Evolutionary conservation across 2,113 vertebrate species (phyloP).

Genomic region (Gopherus evgoodei): DNA sequence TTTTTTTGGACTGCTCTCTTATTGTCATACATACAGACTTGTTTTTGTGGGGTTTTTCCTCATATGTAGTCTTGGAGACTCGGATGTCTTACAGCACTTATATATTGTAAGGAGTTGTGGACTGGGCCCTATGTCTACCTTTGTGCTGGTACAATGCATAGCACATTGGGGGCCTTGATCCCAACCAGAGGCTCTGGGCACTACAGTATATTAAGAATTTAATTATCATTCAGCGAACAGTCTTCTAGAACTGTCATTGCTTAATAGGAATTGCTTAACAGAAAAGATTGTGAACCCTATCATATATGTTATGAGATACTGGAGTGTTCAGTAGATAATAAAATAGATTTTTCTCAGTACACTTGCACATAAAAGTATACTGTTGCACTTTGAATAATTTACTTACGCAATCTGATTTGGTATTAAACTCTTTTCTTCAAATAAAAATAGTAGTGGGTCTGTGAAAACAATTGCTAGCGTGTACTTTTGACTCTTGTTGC

Average conservation of each 20-base stretch:
- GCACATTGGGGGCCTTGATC: not conserved
- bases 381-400: not conserved
- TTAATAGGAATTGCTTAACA: not conserved
- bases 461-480: not conserved
- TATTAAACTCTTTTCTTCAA: not conserved
- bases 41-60: not conserved
- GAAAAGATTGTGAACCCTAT: not conserved
- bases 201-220: not conserved
- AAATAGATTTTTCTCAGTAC: not conserved
- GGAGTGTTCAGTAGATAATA: not conserved
- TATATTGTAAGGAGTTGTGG: not conserved
- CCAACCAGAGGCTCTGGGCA: not conserved
- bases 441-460: not conserved
- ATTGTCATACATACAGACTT: not conserved
- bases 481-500: conserved; percentile 50
- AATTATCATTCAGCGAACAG: not conserved
- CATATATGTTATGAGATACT: not conserved
- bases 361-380: not conserved
- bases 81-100: not conserved
- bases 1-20: not conserved
- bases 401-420: fast-evolving
- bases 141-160: not conserved
- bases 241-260: not conserved
- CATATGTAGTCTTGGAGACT: not conserved
- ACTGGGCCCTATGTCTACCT: not conserved